A percentile compares a stretch with the other conserved stretches of the same genome.
phyloP scores from a whole-genome alignment of 2,888 invertebrate species.

The Eristalinus aeneus region DNA sequence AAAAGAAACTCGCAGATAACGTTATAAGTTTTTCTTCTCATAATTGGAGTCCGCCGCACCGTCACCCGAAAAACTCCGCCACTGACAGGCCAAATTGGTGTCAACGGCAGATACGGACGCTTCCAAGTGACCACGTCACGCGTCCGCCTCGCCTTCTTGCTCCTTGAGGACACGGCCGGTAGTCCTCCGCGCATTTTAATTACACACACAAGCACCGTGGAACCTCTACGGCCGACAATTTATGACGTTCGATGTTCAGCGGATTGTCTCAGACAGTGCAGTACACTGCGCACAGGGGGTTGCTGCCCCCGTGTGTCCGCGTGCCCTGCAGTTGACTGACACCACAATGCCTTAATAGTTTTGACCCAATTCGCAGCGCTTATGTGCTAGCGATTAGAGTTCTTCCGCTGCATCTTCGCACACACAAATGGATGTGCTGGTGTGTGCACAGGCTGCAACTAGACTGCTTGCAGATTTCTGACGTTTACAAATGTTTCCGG shows the following conservation, averaged over 20 bases:
- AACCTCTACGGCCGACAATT: background rate
- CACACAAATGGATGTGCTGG: background rate
- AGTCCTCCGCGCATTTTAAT: slow-evolving; percentile 47
- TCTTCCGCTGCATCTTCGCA: slow-evolving; percentile 60
- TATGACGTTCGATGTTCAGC: background rate
- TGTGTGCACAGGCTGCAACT: slow-evolving; percentile 9
- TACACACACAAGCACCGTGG: slow-evolving; percentile 5
- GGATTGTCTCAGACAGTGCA: background rate
- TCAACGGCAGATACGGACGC: slow-evolving; percentile 10
- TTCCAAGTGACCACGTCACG: slow-evolving; percentile 24
- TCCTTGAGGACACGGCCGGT: slow-evolving; percentile 22
- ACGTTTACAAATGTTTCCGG: slow-evolving; percentile 65
- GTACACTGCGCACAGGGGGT: background rate
- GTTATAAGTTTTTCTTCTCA: slow-evolving; percentile 13
- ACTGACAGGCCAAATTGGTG: slow-evolving; percentile 22
- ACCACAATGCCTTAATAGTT: slow-evolving; percentile 71
- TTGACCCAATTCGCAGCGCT: slow-evolving; percentile 68
- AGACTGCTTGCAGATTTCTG: slow-evolving; percentile 53
- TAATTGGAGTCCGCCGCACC: background rate
- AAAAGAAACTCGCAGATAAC: slow-evolving; percentile 44
- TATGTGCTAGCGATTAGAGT: slow-evolving; percentile 69
- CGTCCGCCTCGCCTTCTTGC: background rate
- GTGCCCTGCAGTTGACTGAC: slow-evolving; percentile 59
- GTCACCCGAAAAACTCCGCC: background rate
- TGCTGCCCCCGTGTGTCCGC: background rate